These are phyloP conservation scores for Myiothlypis coronata DNA, from an alignment of 2,797 vertebrate species.

Conservation along the genomic window DNA sequence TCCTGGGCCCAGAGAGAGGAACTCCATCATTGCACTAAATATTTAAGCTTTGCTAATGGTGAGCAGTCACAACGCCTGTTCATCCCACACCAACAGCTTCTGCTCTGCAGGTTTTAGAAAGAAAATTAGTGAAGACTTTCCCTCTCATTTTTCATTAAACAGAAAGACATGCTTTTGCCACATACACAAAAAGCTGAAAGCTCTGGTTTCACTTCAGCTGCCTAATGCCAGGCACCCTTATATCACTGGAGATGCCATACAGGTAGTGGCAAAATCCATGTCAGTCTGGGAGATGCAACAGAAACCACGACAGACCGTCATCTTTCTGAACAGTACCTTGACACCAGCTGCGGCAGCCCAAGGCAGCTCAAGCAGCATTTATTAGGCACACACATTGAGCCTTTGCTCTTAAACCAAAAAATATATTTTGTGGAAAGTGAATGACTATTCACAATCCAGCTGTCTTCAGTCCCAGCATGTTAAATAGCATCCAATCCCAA, in stretches of 20 bases:
- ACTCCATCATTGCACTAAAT: not conserved
- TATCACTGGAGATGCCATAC: not conserved
- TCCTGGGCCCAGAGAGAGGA: not conserved
- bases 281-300: not conserved
- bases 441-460: not conserved
- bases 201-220: not conserved
- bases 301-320: not conserved
- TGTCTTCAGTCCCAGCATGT: fast-evolving
- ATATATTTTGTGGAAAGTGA: not conserved
- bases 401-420: not conserved
- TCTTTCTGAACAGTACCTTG: not conserved
- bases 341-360: not conserved
- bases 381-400: not conserved
- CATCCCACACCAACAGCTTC: not conserved
- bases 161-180: not conserved
- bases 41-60: not conserved
- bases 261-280: not conserved
- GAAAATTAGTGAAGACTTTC: not conserved
- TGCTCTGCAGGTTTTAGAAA: not conserved
- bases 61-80: not conserved
- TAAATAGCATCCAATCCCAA: not conserved
- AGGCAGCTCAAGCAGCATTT: not conserved
- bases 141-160: not conserved
- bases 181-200: not conserved
- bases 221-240: not conserved